These are phyloP conservation scores for Scelioninae gen. 2 DNA, from an alignment of 2,888 invertebrate species.

Conservation along the genomic window DNA sequence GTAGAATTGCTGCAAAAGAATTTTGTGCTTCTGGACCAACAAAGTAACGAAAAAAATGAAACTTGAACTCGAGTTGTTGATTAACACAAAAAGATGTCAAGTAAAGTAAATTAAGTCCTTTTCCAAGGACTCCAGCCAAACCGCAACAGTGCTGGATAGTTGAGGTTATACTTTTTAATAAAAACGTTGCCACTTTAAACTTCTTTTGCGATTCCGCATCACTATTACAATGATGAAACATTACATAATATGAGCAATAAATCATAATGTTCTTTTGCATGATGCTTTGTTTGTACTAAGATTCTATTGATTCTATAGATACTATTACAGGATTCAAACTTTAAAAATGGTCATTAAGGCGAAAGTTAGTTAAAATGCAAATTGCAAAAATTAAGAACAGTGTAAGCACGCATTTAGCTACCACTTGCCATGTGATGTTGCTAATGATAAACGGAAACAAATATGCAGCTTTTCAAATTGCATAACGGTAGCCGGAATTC, in stretches of 20 bases:
- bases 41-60: too few relatives aligned
- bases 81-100: not conserved
- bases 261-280: too few relatives aligned
- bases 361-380: constrained; percentile 38
- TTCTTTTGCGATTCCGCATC: constrained; percentile 33
- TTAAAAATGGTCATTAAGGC: constrained; percentile 26
- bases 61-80: not conserved
- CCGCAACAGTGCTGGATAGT: constrained; percentile 6
- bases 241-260: too few relatives aligned
- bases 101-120: constrained; percentile 19
- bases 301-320: constrained; percentile 28
- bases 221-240: too few relatives aligned
- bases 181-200: constrained; percentile 21
- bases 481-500: not conserved
- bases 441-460: constrained; percentile 16
- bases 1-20: not conserved
- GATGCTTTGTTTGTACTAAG: constrained; percentile 35
- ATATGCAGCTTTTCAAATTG: constrained; percentile 7
- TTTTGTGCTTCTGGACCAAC: not conserved
- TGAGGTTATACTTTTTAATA: constrained; percentile 13
- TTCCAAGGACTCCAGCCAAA: not conserved
- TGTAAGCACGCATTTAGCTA: constrained; percentile 4
- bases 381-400: constrained; percentile 24
- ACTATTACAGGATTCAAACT: not conserved
- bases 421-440: constrained; percentile 11